Percentiles rank a stretch among this genome's conserved stretches.
phyloP scores from a whole-genome alignment of 1,140 invertebrate genomes.

The Drosophila tsacasi region DNA sequence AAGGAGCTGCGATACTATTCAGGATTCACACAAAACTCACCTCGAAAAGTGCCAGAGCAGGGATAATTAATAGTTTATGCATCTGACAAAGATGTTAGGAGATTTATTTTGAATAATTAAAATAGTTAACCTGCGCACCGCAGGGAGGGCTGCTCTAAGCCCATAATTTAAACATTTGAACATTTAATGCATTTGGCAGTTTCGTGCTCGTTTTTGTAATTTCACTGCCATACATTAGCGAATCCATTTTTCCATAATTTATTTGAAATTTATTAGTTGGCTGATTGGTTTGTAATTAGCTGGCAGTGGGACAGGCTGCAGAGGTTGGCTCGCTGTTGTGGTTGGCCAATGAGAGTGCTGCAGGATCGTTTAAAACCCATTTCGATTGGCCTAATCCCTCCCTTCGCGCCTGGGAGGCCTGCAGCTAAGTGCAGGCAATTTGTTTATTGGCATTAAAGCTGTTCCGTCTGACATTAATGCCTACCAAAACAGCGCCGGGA shows the following conservation, averaged over 20 bases:
- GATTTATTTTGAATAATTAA: slow-evolving; percentile 69
- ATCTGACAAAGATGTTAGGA: slow-evolving; percentile 54
- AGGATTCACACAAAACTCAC: neutral
- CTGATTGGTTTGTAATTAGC: slow-evolving; percentile 44
- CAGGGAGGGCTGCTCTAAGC: neutral
- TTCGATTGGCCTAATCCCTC: slow-evolving; percentile 28
- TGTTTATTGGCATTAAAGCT: slow-evolving; percentile 38
- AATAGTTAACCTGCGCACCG: slow-evolving; percentile 40
- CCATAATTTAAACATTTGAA: slow-evolving; percentile 54
- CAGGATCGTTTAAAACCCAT: slow-evolving; percentile 30
- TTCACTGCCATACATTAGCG: slow-evolving; percentile 20
- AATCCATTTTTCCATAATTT: slow-evolving; percentile 49
- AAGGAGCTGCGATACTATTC: neutral
- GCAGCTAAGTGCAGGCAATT: slow-evolving; percentile 33
- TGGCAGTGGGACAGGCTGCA: neutral
- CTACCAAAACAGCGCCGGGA: slow-evolving; percentile 9
- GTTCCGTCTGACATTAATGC: slow-evolving; percentile 42
- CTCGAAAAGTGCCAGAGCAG: neutral
- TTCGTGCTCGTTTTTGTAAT: slow-evolving; percentile 23
- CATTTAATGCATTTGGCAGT: slow-evolving; percentile 42
- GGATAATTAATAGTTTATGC: slow-evolving; percentile 20
- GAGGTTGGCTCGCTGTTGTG: slow-evolving; percentile 11
- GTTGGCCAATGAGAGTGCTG: slow-evolving; percentile 20
- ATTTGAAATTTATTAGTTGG: slow-evolving; percentile 57
- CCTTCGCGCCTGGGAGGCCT: slow-evolving; percentile 12